Evolutionary conservation across 2,888 invertebrate species (phyloP), one percentile per base, ranked within the genome.

Genomic region (Mimumesa dahlbomi): DNA sequence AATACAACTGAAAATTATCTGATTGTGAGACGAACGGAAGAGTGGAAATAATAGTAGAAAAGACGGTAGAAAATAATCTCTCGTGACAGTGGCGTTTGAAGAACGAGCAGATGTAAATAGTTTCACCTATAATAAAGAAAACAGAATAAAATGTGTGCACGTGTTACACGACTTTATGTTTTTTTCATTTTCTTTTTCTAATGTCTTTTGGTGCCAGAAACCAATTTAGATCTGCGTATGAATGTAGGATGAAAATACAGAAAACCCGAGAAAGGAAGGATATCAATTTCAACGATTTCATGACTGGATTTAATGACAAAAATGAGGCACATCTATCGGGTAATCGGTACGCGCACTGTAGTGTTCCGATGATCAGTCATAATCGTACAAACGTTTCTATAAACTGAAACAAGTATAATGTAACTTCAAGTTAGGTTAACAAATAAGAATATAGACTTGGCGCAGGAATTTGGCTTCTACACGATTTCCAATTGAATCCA

Each of bases 1-100:
- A 49, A 58, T 49, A 73, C 56, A 46, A 58, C 34, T 46, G 43
- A 57, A 52, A 48, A 36, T 25, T 40, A 38, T 40, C 50, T 38
- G 29, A 42, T 36, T n/a, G 16, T 16, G 18, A 29, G 18, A 29
- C 6, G 34, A 59, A 58, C 46, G 5, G 11, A 42, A 14, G 4
- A 36, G 14, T 42, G 45, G 19, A 38, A 58, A 29, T 29, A 40
- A 61, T 18, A 43, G 18, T 40, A 31, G 43, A 21, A 34, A 48
- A 31, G 38, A 31, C 22, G 43, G 19, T 13, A 18, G n/a, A 13
- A 36, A 16, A 5, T 49, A 5, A 19, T 25, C 25, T 25, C 25
- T 25, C 25, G 3, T 25, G 3, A n/a, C 3, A 34, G 4, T n/a
- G n/a, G n/a, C n/a, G n/a, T n/a, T n/a, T n/a, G n/a, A n/a, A n/a